Evolutionary conservation across 2,888 invertebrate genomes (phyloP), one percentile per base, ranked within the genome.

Genomic region (Aphrophora alni): DNA sequence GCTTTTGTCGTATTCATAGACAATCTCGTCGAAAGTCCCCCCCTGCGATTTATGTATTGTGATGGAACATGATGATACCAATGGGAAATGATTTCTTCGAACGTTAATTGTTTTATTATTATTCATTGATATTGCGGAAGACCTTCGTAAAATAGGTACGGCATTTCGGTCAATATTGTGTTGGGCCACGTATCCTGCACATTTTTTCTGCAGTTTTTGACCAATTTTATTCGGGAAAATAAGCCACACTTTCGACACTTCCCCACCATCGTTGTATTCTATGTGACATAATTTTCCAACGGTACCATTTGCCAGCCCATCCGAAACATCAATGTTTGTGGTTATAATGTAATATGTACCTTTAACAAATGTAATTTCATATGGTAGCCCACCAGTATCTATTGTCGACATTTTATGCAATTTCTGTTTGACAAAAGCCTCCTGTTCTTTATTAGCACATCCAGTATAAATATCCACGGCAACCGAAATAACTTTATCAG

Each of bases 241-340:
- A 1, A 69, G 14, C 24, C 69, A 69, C 2, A 21, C 24, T 21
- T 2, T 69, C 8, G 69, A 21, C 1, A 69, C 14, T 3, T 69
- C 69, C 24, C 69, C 44, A 44, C 17, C 14, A 2, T 44, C 44
- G 12, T 44, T 14, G 3, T 14, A 1, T 8, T 86, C 86, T 38
- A 87, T 83, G 81, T 85, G 82, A 27, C 83, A 71, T 75, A 87
- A 83, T 82, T 82, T 84, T 26, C 86, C 86, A 69, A 84, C 82
- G 26, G 86, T 85, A 28, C 86, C 86, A 83, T 87, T 87, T 7
- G 84, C 86, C 75, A 86, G 84, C 28, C 87, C 87, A 85, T 87
- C 86, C 69, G 82, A 26, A 0, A 87, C 86, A 76, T 86, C 86
- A 8, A 87, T 86, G 77, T 86, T 87, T 25, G 86, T 86, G 68